Base-by-base conservation (phyloP, 2,888 invertebrate genomes). In the Ennomos erosarius region DNA sequence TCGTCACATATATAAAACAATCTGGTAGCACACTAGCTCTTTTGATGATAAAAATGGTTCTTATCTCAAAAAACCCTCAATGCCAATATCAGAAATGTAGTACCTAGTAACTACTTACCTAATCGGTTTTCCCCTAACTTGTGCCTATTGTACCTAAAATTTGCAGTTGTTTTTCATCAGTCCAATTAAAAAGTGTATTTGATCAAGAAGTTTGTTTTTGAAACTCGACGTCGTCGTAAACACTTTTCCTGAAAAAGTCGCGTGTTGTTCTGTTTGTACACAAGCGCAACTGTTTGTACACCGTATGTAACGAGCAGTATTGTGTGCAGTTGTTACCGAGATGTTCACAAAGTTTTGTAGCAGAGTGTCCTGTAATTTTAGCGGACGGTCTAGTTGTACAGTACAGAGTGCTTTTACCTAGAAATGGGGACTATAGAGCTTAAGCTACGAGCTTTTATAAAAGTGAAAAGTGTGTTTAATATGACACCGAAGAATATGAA, bases 291-390 rank as follows among this genome's bases (percentile, higher is more conserved):
- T 59, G 62, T 61, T 66, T 59, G 51, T 55, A 51, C 56, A 51
- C 51, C 26, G 53, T 49, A 40, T 54, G 54, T 65, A 69, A 71
- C 69, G 73, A 68, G 76, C 64, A 65, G 67, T 70, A 73, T n/a
- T n/a, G n/a, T n/a, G n/a, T 74, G 65, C 67, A 78, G 76, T 76
- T 72, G 75, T 71, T 77, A 74, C 70, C 49, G 77, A 79, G 83
- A 82, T 71, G 78, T 71, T 78, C 69, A 75, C 67, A 76, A 75
- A 85, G 78, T 87, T 87, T 78, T 78, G 78, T 78, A 81, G 78
- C 76, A 37, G 72, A 82, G 79, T 79, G 79, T 76, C 73, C 72
- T 79, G 81, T 85, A 85, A 88, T 86, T 86, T 84, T 78, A 84
- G 81, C 80, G 84, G 83, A 85, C 84, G 79, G 67, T 72, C 71